Evolutionary conservation across 2,888 invertebrate species (phyloP), one percentile per base, ranked within the genome.

Genomic region (Eilema griseolum): DNA sequence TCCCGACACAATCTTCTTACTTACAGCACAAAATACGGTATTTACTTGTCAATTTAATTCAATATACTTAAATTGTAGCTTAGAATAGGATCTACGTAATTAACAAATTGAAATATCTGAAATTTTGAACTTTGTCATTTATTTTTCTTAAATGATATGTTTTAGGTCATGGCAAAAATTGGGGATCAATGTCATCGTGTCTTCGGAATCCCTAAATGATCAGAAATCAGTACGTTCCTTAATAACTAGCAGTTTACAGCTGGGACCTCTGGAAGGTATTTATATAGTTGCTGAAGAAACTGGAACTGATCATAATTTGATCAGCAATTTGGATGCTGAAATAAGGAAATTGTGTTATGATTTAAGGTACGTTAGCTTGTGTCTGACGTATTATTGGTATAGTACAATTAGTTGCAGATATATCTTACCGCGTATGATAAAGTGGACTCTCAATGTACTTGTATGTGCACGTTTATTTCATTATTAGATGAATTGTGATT

Each of bases 21-120:
- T 26, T 78, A 11, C 68, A 74, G 41, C 26, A 64, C 7, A 81
- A 75, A 70, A 74, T 76, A 61, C 26, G 74, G 80, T 81, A 77
- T 60, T 56, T 63, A 41, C 5, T 62, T 67, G 20, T 20, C 33
- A 3, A 37, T n/a, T n/a, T n/a, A n/a, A n/a, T n/a, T 33, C 16
- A 41, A 41, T 41, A 41, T 41, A 41, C 4, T 16, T 41, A 4
- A 41, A 4, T 14, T 5, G 31, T 8, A 28, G 31, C 8, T 8
- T 7, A 7, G 31, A 33, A 33, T 33, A 8, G 4, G 31, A 33
- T 33, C 31, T 8, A 33, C 31, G 5, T 4, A 28, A n/a, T n/a
- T n/a, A 3, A 28, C 28, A 33, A 33, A 33, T 5, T 33, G 8
- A 41, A 41, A 41, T 16, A 41, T 16, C 16, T 14, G 10, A 52